These are phyloP conservation scores for Hydrotaea cyrtoneurina DNA, from an alignment of 2,888 invertebrate genomes.

Conservation along the genomic window DNA sequence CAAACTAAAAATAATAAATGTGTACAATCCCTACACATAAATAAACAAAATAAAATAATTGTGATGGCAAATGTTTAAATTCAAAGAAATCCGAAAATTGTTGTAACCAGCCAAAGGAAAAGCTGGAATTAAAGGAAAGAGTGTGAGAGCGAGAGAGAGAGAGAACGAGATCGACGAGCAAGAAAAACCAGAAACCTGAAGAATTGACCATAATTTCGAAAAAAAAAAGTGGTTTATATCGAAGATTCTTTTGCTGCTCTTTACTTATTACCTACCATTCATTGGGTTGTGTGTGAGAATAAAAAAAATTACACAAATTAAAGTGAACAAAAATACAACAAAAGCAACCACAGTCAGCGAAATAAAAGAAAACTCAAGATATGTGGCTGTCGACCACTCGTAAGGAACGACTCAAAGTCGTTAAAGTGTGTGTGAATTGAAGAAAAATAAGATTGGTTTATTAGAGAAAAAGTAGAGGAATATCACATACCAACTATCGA, in stretches of 20 bases:
- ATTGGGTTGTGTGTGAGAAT: constrained; percentile 51
- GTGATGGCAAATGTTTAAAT: constrained; percentile 16
- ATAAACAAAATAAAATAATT: constrained; percentile 18
- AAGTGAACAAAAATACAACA: constrained; percentile 58
- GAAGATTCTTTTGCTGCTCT: constrained; percentile 64
- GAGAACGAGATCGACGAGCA: constrained; percentile 20
- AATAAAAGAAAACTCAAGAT: constrained; percentile 65
- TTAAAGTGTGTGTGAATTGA: constrained; percentile 65
- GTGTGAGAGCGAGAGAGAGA: constrained; percentile 33
- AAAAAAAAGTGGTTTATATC: constrained; percentile 44
- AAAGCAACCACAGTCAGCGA: background rate
- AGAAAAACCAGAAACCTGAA: constrained; percentile 62
- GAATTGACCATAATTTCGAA: constrained; percentile 60
- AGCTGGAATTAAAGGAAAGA: constrained; percentile 17
- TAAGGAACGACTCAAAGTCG: constrained; percentile 67
- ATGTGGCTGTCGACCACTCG: constrained; percentile 66
- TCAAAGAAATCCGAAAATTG: constrained; percentile 29
- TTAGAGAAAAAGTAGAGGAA: background rate
- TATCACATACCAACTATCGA: background rate
- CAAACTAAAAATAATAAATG: background rate
- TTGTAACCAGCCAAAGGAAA: constrained; percentile 9
- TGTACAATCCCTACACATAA: background rate
- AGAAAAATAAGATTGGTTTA: constrained; percentile 26
- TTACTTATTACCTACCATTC: constrained; percentile 11
- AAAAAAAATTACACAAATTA: constrained; percentile 56